Evolutionary conservation across 2,113 vertebrate species (phyloP), one percentile per base, ranked within the genome.

Genomic region (Pao palembangensis): DNA sequence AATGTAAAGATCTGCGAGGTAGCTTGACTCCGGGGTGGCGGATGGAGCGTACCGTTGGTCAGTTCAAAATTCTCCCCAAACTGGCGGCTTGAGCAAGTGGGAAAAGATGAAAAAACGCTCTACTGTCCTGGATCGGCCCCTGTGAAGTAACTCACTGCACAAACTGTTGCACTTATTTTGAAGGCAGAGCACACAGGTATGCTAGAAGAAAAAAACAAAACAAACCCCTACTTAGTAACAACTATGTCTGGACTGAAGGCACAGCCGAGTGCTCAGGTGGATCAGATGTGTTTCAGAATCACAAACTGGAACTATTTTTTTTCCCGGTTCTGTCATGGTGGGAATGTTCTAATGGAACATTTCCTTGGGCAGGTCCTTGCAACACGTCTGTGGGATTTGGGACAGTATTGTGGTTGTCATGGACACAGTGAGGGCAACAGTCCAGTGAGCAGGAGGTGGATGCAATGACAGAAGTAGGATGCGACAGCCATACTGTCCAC

Each of bases 401-500:
- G 74, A 69, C 34, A 61, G 46, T 79, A 71, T 56, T 51, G 16
- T 54, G 63, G 53, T 74, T 67, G 72, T 75, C 70, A 82, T 38
- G 76, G 76, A 75, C 81, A 76, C 69, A 49, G 61, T 75, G 81
- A 85, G 84, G 79, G 78, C 78, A 51, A 54, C 46, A 23, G 68
- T 79, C 64, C 73, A 74, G 58, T 41, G 62, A 78, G 71, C 87
- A 85, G 80, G 81, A 83, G 82, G 88, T 62, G 71, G 64, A 64
- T 70, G 79, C 71, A 75, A 65, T 80, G 85, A 87, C 82, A 90
- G 80, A 89, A 90, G 82, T 83, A 77, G 83, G 83, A 69, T 76
- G 10, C 80, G 13, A 58, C 64, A 76, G 62, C 72, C 67, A 77
- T 66, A 72, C 55, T 53, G 15, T 58, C 75, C 54, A 48, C 62